phyloP scores from a whole-genome alignment of 2,797 vertebrate species.

The Loriculus beryllinus region DNA sequence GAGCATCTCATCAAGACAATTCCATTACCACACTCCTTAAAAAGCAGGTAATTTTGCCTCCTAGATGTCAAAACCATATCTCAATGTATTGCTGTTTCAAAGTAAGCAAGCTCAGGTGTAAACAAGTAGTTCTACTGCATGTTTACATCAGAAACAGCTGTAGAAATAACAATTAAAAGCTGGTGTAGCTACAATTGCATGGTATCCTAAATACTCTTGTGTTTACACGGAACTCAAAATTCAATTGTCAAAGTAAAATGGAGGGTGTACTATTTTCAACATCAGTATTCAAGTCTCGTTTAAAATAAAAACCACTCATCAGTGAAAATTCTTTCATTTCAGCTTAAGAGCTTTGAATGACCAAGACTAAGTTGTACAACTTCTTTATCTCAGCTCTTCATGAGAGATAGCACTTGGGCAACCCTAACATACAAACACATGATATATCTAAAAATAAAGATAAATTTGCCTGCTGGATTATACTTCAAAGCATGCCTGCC shows the following conservation, averaged over 20 bases:
- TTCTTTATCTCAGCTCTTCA: neutral
- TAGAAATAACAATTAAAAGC: neutral
- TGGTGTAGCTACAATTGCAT: neutral
- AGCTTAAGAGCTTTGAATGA: neutral
- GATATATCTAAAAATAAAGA: conserved; percentile 24
- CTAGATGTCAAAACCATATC: neutral
- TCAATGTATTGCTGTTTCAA: neutral
- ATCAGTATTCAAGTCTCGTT: neutral
- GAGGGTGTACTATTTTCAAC: neutral
- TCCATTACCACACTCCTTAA: neutral
- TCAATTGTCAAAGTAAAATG: neutral
- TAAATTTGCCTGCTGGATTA: neutral
- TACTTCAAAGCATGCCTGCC: conserved; percentile 21
- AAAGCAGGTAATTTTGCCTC: neutral
- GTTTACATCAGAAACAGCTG: neutral
- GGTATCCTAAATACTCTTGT: neutral
- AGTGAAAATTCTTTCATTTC: conserved; percentile 7
- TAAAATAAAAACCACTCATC: neutral
- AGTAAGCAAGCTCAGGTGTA: neutral
- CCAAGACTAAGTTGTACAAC: neutral
- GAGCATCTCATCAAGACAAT: neutral
- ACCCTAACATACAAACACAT: neutral
- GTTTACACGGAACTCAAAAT: neutral
- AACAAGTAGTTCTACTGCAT: neutral
- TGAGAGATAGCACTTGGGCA: neutral